Percentiles rank a stretch among this genome's conserved stretches.
These are phyloP conservation scores for Australoheros facetus DNA, from an alignment of 2,797 vertebrate genomes.

Conservation along the genomic window DNA sequence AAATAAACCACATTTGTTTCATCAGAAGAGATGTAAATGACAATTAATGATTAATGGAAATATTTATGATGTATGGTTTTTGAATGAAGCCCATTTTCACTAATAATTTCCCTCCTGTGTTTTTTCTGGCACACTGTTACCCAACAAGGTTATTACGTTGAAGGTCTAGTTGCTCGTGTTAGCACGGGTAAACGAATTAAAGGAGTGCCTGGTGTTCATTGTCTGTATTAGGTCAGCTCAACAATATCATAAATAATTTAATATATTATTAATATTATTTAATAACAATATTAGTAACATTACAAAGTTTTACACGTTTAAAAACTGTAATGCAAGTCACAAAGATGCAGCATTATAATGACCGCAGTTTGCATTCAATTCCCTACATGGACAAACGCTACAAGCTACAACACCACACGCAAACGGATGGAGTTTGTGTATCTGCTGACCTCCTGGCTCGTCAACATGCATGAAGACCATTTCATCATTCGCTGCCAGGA, in stretches of 20 bases:
- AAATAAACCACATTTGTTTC: not conserved
- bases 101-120: too few species aligned
- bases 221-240: not conserved
- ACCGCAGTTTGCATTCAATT: not conserved
- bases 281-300: not conserved
- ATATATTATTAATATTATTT: not conserved
- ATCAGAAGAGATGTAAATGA: not conserved
- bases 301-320: not conserved
- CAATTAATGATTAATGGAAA: not conserved
- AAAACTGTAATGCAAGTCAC: not conserved
- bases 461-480: conserved; percentile 98
- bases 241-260: accelerated
- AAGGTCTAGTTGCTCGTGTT: not conserved
- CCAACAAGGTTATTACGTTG: not conserved
- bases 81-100: too few species aligned
- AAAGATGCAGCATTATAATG: not conserved
- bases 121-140: not conserved
- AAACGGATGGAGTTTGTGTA: not conserved
- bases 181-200: accelerated
- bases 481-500: conserved; percentile 90
- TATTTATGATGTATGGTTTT: accelerated
- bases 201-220: not conserved
- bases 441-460: conserved; percentile 88
- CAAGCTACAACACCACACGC: not conserved
- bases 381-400: not conserved